Percentiles rank a stretch among this genome's conserved stretches.
Evolutionary conservation across 2,797 vertebrate genomes (phyloP).

Genomic region (Scolopax bukidnonensis): DNA sequence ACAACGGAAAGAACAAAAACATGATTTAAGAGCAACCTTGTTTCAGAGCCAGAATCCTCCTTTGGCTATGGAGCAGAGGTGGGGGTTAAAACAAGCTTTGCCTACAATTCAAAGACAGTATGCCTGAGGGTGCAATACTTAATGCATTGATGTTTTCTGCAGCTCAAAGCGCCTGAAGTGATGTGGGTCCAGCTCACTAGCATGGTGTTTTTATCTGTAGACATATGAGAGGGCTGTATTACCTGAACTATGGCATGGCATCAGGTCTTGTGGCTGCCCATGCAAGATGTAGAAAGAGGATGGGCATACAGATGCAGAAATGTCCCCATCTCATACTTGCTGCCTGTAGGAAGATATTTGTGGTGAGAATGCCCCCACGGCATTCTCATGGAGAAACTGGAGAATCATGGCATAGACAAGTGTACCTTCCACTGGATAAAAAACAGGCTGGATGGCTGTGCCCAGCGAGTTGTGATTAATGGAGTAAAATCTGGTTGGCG

Average conservation of each 20-base stretch:
- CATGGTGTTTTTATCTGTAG: not conserved
- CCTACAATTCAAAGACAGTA: not conserved
- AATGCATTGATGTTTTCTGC: not conserved
- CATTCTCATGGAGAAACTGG: too few species aligned
- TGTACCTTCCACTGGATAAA: too few species aligned
- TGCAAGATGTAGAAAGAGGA: not conserved
- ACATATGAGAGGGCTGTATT: not conserved
- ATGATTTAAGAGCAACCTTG: not conserved
- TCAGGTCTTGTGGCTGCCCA: not conserved
- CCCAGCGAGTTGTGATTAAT: too few species aligned
- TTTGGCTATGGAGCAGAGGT: not conserved
- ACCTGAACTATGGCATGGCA: rapidly evolving
- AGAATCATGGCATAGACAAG: too few species aligned
- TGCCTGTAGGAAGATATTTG: not conserved
- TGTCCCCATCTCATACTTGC: not conserved
- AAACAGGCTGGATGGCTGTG: too few species aligned
- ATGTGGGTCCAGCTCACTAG: not conserved
- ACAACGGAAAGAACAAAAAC: not conserved
- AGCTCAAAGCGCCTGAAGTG: not conserved
- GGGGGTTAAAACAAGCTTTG: not conserved
- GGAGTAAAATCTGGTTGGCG: too few species aligned
- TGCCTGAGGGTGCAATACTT: not conserved
- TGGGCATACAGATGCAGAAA: not conserved
- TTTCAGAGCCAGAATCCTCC: not conserved
- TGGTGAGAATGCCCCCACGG: not conserved